Evolutionary conservation across 2,797 vertebrate genomes (phyloP).

Genomic region (Pelochelys cantorii): DNA sequence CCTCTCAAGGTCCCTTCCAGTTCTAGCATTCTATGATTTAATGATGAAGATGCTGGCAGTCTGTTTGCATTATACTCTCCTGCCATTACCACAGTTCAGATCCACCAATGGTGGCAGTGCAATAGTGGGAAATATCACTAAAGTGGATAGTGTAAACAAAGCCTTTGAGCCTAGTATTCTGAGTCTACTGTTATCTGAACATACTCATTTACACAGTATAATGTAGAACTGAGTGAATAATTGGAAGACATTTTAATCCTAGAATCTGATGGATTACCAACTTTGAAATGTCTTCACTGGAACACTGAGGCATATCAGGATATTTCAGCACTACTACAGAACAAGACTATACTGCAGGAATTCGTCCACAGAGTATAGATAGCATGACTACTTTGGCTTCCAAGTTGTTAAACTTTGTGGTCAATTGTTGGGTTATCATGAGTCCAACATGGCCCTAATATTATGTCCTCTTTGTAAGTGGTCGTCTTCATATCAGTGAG

Average conservation of each 20-base stretch:
- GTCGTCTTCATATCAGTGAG: neutral
- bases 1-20: no score
- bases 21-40: no score
- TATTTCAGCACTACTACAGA: neutral
- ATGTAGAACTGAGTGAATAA: neutral
- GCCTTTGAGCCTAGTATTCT: neutral
- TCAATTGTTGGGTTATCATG: neutral
- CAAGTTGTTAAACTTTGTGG: neutral
- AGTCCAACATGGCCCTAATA: neutral
- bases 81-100: neutral
- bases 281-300: neutral
- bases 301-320: neutral
- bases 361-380: neutral
- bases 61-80: neutral
- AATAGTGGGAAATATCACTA: neutral
- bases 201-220: neutral
- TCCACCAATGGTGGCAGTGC: neutral
- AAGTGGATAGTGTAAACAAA: neutral
- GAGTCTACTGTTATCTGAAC: neutral
- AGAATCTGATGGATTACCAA: neutral
- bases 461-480: neutral
- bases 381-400: neutral
- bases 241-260: neutral
- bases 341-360: neutral
- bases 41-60: neutral